Base-by-base conservation (phyloP, 2,113 vertebrate species). In the Nycticebus coucang region DNA sequence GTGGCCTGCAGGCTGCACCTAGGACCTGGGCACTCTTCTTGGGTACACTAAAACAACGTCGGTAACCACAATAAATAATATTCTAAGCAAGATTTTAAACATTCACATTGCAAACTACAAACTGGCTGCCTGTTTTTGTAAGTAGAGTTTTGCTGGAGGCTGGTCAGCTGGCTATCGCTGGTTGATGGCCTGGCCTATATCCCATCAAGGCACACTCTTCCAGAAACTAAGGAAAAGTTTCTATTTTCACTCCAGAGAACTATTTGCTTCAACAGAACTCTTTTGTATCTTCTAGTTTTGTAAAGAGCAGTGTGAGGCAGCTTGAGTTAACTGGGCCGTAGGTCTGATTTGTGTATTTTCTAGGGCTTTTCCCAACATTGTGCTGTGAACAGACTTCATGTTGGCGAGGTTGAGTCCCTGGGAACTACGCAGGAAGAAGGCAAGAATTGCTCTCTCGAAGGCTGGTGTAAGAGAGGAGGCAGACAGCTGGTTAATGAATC, bases 291-390 rank as follows among this genome's bases (percentile, higher is more conserved):
- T 85, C 30, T 9, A 37, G 35, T 55, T 89, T 81, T 78, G 33
- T 59, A 80, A 72, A 60, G 15, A 90, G 13, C 13, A 21, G 18
- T 37, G 13, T 84, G 78, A 89, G 57, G 19, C 64, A 60, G 50
- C 55, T 50, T 60, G 21, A n/a, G 35, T 66, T 86, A 62, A 86
- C 3, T 60, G 33, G 15, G 21, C 30, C n/a, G n/a, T n/a, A n/a
- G n/a, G n/a, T 96, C 30, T 78, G 15, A 95, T 41, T 77, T 24
- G n/a, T 33, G n/a, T 92, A 41, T 72, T 66, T 93, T 91, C 72
- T 62, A 26, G 12, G 53, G 21, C 12, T 24, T 87, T 80, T 53
- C 8, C 30, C 68, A 69, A 69, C 41, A 80, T 80, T 86, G 89
- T 66, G 5, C 45, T 74, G 17, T 50, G 24, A 55, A 78, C 5